These are phyloP conservation scores for Heliornis fulica DNA, from an alignment of 2,113 vertebrate species.

Conservation along the genomic window DNA sequence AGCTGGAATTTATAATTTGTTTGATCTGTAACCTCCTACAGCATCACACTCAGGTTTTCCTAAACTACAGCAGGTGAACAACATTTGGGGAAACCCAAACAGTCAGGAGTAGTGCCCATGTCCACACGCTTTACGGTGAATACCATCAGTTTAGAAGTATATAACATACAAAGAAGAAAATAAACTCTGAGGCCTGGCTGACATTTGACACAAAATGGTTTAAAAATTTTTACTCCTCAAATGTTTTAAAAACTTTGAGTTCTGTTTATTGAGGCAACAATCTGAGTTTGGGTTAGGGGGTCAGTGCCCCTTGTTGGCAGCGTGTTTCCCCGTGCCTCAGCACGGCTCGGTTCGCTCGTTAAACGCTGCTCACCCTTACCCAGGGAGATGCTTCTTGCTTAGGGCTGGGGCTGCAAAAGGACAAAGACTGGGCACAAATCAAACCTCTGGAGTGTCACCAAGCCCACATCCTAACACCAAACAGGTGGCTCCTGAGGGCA, in stretches of 20 bases:
- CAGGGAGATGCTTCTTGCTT: background rate
- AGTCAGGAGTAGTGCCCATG: background rate
- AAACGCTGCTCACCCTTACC: background rate
- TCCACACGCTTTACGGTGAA: background rate
- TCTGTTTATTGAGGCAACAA: background rate
- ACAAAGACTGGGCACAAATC: accelerated
- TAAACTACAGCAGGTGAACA: background rate
- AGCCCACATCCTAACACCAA: background rate
- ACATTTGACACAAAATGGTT: background rate
- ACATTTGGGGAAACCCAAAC: background rate
- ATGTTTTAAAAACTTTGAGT: background rate
- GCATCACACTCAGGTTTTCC: background rate
- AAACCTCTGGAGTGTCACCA: background rate
- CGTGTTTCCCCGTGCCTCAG: background rate
- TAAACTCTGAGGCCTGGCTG: background rate
- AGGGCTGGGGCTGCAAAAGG: background rate
- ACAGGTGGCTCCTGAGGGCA: accelerated
- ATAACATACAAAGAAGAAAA: background rate
- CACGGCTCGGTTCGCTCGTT: accelerated
- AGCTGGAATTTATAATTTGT: background rate
- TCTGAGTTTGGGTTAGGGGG: background rate
- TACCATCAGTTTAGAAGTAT: background rate
- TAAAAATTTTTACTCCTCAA: background rate
- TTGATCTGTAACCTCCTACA: too few species aligned
- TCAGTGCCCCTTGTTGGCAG: accelerated